Conservation (phyloP, 2,113 vertebrate genomes). For the Scortum barcoo region DNA sequence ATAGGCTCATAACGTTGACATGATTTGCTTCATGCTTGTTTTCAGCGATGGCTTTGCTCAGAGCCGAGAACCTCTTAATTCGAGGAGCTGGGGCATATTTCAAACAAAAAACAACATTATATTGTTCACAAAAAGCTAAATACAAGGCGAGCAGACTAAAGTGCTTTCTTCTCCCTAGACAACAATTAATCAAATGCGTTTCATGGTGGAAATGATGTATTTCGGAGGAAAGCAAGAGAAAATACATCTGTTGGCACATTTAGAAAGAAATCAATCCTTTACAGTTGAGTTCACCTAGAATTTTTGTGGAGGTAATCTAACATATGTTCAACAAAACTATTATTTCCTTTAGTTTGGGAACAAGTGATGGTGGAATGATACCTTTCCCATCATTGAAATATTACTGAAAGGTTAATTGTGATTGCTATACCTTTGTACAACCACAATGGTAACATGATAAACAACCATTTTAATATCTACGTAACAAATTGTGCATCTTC, state of each 20-base stretch:
- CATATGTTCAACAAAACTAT: not conserved
- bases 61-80: slow-evolving; percentile 74
- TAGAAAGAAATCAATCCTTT: slow-evolving; percentile 7
- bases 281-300: not conserved
- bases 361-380: not conserved
- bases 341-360: not conserved
- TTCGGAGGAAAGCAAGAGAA: slow-evolving; percentile 19
- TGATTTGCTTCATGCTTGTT: slow-evolving; percentile 76
- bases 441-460: not conserved
- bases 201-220: slow-evolving; percentile 12
- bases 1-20: slow-evolving; percentile 69
- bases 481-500: not conserved
- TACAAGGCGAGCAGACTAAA: slow-evolving; percentile 24
- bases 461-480: not conserved
- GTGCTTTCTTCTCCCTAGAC: slow-evolving; percentile 30
- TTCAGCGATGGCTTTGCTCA: slow-evolving; percentile 62
- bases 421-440: not conserved
- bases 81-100: slow-evolving; percentile 53
- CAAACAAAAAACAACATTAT: slow-evolving; percentile 57
- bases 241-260: slow-evolving; percentile 28
- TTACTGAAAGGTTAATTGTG: not conserved
- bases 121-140: slow-evolving; percentile 52
- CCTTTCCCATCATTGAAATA: not conserved
- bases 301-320: not conserved
- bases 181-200: slow-evolving; percentile 37